These are phyloP conservation scores for Ormyrus nitidulus DNA, from an alignment of 2,888 invertebrate genomes.

Conservation along the genomic window DNA sequence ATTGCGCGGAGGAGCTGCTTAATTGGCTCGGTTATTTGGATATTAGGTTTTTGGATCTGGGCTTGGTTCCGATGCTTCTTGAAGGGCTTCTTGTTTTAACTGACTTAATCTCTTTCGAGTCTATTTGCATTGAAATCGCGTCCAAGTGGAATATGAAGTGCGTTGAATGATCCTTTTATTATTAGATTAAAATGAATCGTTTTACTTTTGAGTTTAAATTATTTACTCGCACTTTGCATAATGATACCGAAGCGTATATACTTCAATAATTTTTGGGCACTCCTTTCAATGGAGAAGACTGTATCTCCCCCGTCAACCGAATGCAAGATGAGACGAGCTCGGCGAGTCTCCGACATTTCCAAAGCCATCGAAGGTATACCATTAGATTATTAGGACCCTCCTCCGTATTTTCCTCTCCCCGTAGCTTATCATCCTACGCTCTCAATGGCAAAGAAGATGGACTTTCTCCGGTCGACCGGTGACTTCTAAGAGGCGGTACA, in stretches of 20 bases:
- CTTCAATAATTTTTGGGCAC: no score
- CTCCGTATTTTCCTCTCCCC: neutral
- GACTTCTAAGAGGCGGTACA: constrained; percentile 12
- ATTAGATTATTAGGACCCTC: constrained; percentile 43
- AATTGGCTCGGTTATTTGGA: constrained; percentile 44
- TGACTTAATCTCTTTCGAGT: no score
- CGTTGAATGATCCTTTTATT: no score
- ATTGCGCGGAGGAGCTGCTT: constrained; percentile 9
- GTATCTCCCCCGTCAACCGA: constrained; percentile 2
- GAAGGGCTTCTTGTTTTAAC: no score
- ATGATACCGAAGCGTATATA: no score
- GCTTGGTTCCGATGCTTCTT: neutral
- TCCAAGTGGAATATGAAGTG: no score
- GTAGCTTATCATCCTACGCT: neutral
- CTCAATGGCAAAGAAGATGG: neutral
- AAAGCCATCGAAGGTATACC: neutral
- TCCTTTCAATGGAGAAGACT: neutral
- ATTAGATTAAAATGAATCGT: no score
- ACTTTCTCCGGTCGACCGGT: neutral
- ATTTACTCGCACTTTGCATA: no score
- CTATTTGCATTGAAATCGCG: no score
- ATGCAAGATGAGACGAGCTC: constrained; percentile 10
- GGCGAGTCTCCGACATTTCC: neutral
- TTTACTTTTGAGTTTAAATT: no score
- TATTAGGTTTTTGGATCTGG: constrained; percentile 5